Evolutionary conservation across 2,888 invertebrate species (phyloP).

Genomic region (Andrena chrysosceles): DNA sequence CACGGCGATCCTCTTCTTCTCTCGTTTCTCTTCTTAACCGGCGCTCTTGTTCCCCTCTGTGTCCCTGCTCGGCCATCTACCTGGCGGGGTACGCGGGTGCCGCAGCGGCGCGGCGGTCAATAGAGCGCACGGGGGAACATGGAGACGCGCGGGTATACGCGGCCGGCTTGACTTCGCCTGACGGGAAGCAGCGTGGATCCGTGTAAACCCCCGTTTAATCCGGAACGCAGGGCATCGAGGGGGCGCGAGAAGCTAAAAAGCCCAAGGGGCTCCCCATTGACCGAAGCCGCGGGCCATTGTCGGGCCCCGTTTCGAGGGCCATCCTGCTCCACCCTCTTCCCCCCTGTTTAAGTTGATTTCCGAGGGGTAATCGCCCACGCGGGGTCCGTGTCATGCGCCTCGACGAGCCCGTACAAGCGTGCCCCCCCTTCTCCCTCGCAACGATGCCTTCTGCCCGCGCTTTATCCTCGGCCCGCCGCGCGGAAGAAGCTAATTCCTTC

Average conservation of each 20-base stretch:
- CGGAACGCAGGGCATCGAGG: constrained; percentile 69
- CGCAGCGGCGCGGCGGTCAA: constrained; percentile 25
- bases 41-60: constrained; percentile 37
- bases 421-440: constrained; percentile 18
- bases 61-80: constrained; percentile 33
- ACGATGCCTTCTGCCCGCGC: constrained; percentile 13
- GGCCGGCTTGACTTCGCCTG: constrained; percentile 43
- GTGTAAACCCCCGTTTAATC: constrained; percentile 69
- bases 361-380: constrained; percentile 63
- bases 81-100: constrained; percentile 32
- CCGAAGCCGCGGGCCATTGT: constrained; percentile 39
- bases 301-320: constrained; percentile 22
- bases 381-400: constrained; percentile 53
- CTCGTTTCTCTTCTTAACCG: constrained; percentile 19
- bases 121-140: constrained; percentile 30
- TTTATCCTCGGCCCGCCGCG: constrained; percentile 51
- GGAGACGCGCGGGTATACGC: constrained; percentile 46
- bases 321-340: constrained; percentile 3
- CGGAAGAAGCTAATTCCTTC: constrained; percentile 61
- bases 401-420: constrained; percentile 49
- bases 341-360: constrained; percentile 59
- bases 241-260: constrained; percentile 68
- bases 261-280: constrained; percentile 50
- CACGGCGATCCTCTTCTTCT: constrained; percentile 74
- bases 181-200: constrained; percentile 53